Percentiles rank a stretch among this genome's conserved stretches.
phyloP scores from a whole-genome alignment of 2,888 invertebrate genomes.

The Crepidodera aurea region DNA sequence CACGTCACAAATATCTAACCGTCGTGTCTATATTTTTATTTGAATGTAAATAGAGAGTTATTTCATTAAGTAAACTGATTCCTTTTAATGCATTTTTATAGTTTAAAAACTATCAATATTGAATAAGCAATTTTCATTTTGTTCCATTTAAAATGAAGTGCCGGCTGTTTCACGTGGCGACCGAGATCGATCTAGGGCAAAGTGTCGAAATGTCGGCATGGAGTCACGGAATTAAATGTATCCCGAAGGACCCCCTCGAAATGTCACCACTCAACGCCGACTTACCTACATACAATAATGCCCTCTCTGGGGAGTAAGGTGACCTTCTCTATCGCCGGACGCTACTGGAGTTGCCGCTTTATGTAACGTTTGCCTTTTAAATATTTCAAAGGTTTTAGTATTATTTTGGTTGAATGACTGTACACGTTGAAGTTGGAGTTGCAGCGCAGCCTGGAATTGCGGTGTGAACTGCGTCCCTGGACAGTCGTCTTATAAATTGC shows the following conservation, averaged over 20 bases:
- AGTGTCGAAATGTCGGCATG: constrained; percentile 59
- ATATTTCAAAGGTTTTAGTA: constrained; percentile 21
- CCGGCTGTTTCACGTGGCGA: constrained; percentile 36
- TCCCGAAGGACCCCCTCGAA: constrained; percentile 58
- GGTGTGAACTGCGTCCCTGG: constrained; percentile 13
- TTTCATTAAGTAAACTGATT: too few relatives aligned
- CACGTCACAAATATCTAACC: too few relatives aligned
- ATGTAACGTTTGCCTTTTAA: constrained; percentile 21
- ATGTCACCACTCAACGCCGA: constrained; percentile 61
- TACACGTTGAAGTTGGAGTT: constrained; percentile 1
- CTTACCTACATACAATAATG: constrained; percentile 60
- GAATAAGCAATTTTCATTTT: constrained; percentile 40
- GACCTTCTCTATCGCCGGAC: constrained; percentile 25
- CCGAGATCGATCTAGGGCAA: constrained; percentile 49
- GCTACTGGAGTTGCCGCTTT: constrained; percentile 12
- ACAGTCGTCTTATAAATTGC: constrained; percentile 4
- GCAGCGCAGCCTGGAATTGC: background rate
- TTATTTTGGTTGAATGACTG: constrained; percentile 22
- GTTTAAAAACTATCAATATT: constrained; percentile 40
- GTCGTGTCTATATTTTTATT: too few relatives aligned
- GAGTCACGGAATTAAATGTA: constrained; percentile 59
- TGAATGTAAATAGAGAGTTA: too few relatives aligned
- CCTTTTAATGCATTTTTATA: background rate
- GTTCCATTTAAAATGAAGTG: constrained; percentile 41
- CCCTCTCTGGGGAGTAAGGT: constrained; percentile 53